Evolutionary conservation across 2,888 invertebrate species (phyloP), one percentile per base, ranked within the genome.

Genomic region (Agonum fuliginosum): DNA sequence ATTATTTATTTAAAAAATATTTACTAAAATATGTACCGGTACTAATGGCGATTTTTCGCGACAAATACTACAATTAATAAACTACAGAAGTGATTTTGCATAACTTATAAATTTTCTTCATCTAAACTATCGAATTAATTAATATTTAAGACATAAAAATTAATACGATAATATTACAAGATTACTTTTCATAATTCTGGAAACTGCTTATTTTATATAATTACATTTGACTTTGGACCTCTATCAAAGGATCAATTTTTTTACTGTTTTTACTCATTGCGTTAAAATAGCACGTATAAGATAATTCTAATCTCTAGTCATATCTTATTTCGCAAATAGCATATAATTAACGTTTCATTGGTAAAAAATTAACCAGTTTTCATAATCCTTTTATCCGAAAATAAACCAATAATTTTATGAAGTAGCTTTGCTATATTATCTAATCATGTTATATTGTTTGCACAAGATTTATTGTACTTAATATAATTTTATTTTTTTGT

Each of bases 141-240:
- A 43, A 12, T 43, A n/a, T 43, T 1, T n/a, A 14, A 12, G 12
- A 43, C 12, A 12, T 14, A 41, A 41, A 3, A 43, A n/a, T 51
- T 51, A 22, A 22, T 22, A n/a, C n/a, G 43, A 19, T 58, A 30
- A 58, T 58, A 58, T 12, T 12, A 14, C 1, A 58, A 58, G 30
- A 30, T 30, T 62, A 62, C 30, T 17, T 27, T 17, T 30, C 30
- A 24, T 30, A 12, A 5, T 62, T 30, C 27, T 62, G 34, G n/a
- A 17, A 62, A 62, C 30, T 30, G 30, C 10, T 62, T 62, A 17
- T 27, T 30, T 24, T 22, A 37, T n/a, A 37, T 51, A 51, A 58
- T 58, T 27, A 58, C 14, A 48, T 19, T 27, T 30, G 30, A 62
- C 58, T 62, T 62, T 62, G 58, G 17, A 62, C 30, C 14, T 30